These are phyloP conservation scores for Chlamydotis undulata DNA, from an alignment of 2,113 vertebrate genomes.

Conservation along the genomic window DNA sequence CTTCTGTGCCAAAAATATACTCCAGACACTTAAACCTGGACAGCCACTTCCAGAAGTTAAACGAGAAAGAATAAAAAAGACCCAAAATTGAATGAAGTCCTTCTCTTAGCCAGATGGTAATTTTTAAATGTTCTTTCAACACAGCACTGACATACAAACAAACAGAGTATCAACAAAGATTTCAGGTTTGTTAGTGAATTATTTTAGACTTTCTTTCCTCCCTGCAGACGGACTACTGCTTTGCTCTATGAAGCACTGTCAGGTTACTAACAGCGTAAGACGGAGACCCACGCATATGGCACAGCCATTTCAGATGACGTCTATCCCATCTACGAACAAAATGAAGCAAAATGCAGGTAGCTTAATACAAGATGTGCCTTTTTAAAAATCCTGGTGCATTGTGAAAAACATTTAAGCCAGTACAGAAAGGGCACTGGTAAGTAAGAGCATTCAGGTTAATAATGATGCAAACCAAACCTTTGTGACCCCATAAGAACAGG, in stretches of 20 bases:
- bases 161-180: neutral
- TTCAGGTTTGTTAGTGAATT: neutral
- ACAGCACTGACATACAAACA: neutral
- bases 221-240: neutral
- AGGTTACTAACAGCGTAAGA: neutral
- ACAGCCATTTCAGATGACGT: neutral
- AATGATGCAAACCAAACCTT: neutral
- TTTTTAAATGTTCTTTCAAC: neutral
- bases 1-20: neutral
- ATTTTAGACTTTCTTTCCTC: neutral
- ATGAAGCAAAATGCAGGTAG: neutral
- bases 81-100: fast-evolving
- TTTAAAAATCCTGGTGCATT: neutral
- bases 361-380: neutral
- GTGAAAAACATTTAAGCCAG: neutral
- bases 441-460: neutral
- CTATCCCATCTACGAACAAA: neutral
- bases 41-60: neutral
- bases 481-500: fast-evolving
- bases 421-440: neutral
- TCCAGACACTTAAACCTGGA: neutral
- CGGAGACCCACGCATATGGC: fast-evolving
- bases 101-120: neutral
- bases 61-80: neutral
- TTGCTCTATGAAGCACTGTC: neutral